Base-by-base conservation (phyloP, 2,888 invertebrate species). In the Chaitophorus viminalis region DNA sequence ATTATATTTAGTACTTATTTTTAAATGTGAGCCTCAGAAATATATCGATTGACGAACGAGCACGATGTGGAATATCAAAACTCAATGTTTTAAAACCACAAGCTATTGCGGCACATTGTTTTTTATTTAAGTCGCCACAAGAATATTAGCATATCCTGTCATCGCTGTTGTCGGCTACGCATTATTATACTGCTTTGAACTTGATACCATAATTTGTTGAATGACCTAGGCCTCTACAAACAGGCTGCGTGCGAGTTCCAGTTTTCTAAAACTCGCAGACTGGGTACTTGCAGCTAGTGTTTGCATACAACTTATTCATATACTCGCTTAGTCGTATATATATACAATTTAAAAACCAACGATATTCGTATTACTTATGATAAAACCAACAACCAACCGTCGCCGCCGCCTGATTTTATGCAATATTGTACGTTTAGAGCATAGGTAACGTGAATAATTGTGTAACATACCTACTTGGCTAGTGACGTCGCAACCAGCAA, bases 201-300 rank as follows among this genome's bases (percentile, higher is more conserved):
- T 86, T 86, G 86, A 72, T 86, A 78, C 86, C 79, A 72, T 79
- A 70, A 54, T 86, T 70, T 17, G 36, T 70, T 54, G 72, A 52
- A 72, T 86, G 86, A 86, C 86, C 86, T 79, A 86, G 86, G 86
- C 29, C 72, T n/a, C n/a, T 86, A 86, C 70, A 86, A 86, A 86
- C 77, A 33, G 25, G 14, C 29, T 18, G 29, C 52, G 31, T 33
- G 46, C 33, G 86, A 78, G 86, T 78, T 86, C 86, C 78, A 78
- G 86, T 86, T 86, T 78, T 70, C n/a, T 65, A 31, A 76, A 17
- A 65, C 60, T 60, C n/a, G 39, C 14, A 75, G 36, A 75, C 60
- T 75, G 60, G 60, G 36, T 83, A 39, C 29, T 84, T 8, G 65
- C 31, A n/a, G 31, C 46, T 31, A 25, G 65, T 82, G 31, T 70